Evolutionary conservation across 2,888 invertebrate genomes (phyloP).

Genomic region (Drosophila mimica): DNA sequence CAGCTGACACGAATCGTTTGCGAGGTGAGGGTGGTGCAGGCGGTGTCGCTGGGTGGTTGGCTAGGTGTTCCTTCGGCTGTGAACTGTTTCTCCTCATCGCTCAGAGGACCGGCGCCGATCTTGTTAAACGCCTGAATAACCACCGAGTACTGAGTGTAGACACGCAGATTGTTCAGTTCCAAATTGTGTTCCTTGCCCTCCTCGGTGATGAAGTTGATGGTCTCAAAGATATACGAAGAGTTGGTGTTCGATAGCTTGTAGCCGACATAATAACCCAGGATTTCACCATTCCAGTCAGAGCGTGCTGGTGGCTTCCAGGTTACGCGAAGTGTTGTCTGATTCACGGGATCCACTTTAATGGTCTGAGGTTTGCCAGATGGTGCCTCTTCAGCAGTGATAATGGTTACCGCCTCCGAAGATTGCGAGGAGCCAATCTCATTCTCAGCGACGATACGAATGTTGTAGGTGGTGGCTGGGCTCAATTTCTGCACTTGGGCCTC

Average conservation of each 20-base stretch:
- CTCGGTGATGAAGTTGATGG: conserved; percentile 95
- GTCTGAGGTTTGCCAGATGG: conserved; percentile 93
- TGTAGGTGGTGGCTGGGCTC: conserved; percentile 96
- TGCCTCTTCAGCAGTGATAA: conserved; percentile 97
- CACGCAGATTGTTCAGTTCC: conserved; percentile 92
- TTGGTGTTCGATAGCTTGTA: conserved; percentile 94
- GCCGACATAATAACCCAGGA: conserved; percentile 95
- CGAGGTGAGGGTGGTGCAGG: conserved; percentile 96
- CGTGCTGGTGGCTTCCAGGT: conserved; percentile 96
- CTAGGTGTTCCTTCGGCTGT: conserved; percentile 98
- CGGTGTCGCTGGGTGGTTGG: conserved; percentile 95
- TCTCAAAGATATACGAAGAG: conserved; percentile 95
- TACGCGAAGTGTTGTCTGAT: conserved; percentile 94
- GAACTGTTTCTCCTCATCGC: conserved; percentile 94
- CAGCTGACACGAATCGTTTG: conserved; percentile 97
- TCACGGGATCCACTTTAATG: conserved; percentile 93
- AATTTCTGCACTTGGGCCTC: conserved; percentile 95
- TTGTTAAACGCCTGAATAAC: conserved; percentile 98
- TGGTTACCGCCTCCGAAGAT: conserved; percentile 96
- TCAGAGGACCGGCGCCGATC: conserved; percentile 96
- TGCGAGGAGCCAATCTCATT: conserved; percentile 97
- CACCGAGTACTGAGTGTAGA: conserved; percentile 97
- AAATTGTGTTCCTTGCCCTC: conserved; percentile 95
- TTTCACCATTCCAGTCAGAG: conserved; percentile 96
- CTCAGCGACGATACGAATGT: conserved; percentile 96